Base-by-base conservation (phyloP, 2,113 vertebrate species). In the Myiopsitta monachus region DNA sequence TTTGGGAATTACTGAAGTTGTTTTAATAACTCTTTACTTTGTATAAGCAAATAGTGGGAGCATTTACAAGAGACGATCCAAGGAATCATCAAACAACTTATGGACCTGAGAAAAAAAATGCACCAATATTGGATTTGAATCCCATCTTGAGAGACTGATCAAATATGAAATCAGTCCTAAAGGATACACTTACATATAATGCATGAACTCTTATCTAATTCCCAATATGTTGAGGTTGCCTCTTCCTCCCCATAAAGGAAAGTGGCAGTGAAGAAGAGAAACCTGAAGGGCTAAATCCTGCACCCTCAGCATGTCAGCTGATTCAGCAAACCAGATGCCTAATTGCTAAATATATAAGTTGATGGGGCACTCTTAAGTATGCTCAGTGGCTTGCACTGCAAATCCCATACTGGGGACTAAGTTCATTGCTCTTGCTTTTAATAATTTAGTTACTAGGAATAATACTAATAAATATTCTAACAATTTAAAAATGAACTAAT, bases 71-170 rank as follows among this genome's bases (percentile, higher is more conserved):
- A 72, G 68, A 39, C 5, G 0, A 19, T 93, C 64, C 33, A 26
- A 90, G 79, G 64, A 94, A 75, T 63, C 83, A 86, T 27, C 82
- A 93, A 97, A 82, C 67, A 92, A 70, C n/a, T 93, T 70, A 70
- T 0, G 1, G 6, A 51, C 55, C 49, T 67, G 54, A 39, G 64
- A 13, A 55, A 81, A 81, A 83, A 92, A 73, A 79, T 43, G 49
- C 51, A 70, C 67, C 68, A 83, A 63, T 92, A 83, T 18, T 83
- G 79, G 85, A 86, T 95, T 39, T 92, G 46, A 95, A 95, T 70
- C 28, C 55, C 87, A 55, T n/a, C 67, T 86, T 51, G 68, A 91
- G 63, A 70, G 82, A 51, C 0, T 68, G 83, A 86, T 86, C 79
- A 96, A 93, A 90, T 88, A 90, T 10, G 31, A 90, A 94, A 92